Evolutionary conservation across 2,797 vertebrate genomes (phyloP).

Genomic region (Enteromius thamalakanensis): DNA sequence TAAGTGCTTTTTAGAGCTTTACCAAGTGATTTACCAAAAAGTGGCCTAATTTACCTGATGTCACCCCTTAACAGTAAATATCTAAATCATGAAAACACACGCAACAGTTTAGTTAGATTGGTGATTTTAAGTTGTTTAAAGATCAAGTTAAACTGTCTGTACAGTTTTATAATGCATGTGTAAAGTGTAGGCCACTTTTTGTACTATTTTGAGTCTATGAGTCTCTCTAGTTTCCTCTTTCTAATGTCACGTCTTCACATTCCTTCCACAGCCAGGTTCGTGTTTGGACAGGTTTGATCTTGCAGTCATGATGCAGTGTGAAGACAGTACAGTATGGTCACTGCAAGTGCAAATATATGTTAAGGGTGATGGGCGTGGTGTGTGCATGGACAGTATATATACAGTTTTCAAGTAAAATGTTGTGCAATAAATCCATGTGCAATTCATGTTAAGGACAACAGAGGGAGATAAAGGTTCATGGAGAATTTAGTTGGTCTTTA

Average conservation of each 20-base stretch:
- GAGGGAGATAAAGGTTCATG: conserved; percentile 1
- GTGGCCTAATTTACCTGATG: too few species aligned
- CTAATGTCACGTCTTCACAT: neutral
- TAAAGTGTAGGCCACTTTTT: neutral
- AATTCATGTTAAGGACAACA: conserved; percentile 27
- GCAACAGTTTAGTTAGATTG: neutral
- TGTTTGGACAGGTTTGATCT: neutral
- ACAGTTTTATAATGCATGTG: neutral
- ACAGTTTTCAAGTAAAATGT: neutral
- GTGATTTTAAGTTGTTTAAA: neutral
- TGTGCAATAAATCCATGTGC: neutral
- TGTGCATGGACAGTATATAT: too few species aligned
- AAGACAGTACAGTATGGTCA: neutral
- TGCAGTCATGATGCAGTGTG: neutral
- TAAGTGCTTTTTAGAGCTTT: too few species aligned
- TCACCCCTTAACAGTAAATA: neutral
- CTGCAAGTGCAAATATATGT: neutral
- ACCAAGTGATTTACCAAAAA: too few species aligned
- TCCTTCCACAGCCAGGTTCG: neutral
- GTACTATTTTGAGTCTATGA: too few species aligned
- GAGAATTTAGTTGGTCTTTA: neutral
- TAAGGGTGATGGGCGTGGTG: neutral
- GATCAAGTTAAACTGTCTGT: neutral
- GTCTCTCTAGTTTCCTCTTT: neutral
- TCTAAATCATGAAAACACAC: neutral